Base-by-base conservation (phyloP, 2,888 invertebrate genomes). In the Drosophila rubida region DNA sequence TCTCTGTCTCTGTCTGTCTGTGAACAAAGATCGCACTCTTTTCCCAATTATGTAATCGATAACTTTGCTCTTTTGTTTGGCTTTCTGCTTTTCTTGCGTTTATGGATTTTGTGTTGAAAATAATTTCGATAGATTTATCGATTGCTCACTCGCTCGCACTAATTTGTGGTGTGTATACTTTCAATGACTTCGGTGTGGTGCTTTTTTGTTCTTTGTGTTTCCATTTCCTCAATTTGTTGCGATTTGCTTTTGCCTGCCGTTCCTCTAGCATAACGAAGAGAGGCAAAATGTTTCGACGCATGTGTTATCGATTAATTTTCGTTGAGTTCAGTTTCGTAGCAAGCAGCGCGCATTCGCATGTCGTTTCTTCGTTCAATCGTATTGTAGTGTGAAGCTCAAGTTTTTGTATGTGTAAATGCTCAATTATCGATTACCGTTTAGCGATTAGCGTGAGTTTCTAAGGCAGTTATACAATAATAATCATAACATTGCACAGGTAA, bases 121-220 rank as follows among this genome's bases (percentile, higher is more conserved):
- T n/a, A 11, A 46, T 35, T 54, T 50, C 23, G 30, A 50, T 73
- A 60, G 63, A 57, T n/a, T 37, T 74, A 62, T 66, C 69, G 72
- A 68, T 78, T 62, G 59, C 59, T 64, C 46, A 71, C 69, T 75
- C 46, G 70, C 65, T 80, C 69, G 78, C 80, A 75, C 80, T 82
- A 75, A 88, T 88, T 88, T 88, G 87, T 89, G 89, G 88, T 87
- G 88, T 89, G 87, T 78, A 46, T 61, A 14, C 50, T 46, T 35
- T 25, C 13, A 14, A 25, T 32, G 23, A n/a, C n/a, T 64, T 69
- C 30, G 66, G 61, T 73, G 75, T 75, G 69, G 63, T 69, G 49
- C 13, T 72, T 57, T 49, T 23, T 2, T 22, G 54, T 60, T 42
- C 8, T 35, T 53, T 72, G 35, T 62, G 46, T 74, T 69, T 19